Base-by-base conservation (phyloP, 1,140 invertebrate species). In the Eriosoma lanigerum region DNA sequence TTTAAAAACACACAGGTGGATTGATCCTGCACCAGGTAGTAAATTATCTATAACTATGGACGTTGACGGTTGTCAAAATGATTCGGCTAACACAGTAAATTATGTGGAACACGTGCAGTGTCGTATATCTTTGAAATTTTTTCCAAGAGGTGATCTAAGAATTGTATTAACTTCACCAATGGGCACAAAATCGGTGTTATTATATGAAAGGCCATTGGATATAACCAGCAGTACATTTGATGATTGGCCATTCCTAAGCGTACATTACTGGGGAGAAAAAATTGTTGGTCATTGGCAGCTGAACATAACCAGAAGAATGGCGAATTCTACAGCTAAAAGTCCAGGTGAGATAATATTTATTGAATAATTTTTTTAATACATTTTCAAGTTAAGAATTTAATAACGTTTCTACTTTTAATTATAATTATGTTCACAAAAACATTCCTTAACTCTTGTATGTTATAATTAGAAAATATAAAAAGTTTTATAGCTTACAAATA, bases 241-340 rank as follows among this genome's bases (percentile, higher is more conserved):
- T 85, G 94, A 98, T 85, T 99, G 97, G 94, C 96, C 96, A 19
- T 99, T 99, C 88, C 89, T 98, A 83, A 96, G 95, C 82, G 96
- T 98, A 0, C 97, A 98, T 84, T 96, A 93, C 84, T 99, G 97
- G 96, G 96, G 96, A 12, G 97, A 99, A 85, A 93, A 93, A 84
- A 95, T 92, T 9, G 90, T 93, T 83, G 96, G 96, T 15, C 89
- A 92, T 68, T 99, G 98, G 98, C 95, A 90, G 1, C 85, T 99
- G n/a, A 92, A 96, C 86, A 92, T 99, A 48, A 90, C 96, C 70
- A 98, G 98, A 85, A 91, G 90, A 38, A 75, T 48, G 94, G 94
- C 8, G 91, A 90, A 78, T 88, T 92, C 60, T 91, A 93, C 66
- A 93, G 95, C n/a, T 93, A 93, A 84, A 91, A 93, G 83, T 90